A percentile compares a stretch with the other conserved stretches of the same genome.
These are phyloP conservation scores for Anneissia japonica DNA, from an alignment of 35 echinoderm and acorn worm species.

Conservation along the genomic window DNA sequence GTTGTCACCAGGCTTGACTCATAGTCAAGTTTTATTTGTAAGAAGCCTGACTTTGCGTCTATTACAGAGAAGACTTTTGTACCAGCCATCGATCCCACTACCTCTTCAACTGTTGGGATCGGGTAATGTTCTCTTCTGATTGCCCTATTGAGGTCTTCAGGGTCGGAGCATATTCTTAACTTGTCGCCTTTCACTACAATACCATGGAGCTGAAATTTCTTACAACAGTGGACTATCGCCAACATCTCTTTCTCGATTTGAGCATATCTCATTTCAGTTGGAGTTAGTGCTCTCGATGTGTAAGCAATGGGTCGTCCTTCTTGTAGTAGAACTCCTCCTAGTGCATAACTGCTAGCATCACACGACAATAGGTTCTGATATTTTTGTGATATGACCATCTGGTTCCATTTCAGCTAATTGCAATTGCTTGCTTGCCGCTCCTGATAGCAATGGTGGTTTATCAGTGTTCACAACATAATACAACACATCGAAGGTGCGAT, in stretches of 20 bases:
- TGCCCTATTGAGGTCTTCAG: constrained; percentile 47
- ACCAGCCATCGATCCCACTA: constrained; percentile 33
- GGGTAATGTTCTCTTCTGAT: constrained; percentile 43
- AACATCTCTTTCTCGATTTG: constrained; percentile 82
- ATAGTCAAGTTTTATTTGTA: constrained; percentile 54
- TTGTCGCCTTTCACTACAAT: constrained; percentile 31
- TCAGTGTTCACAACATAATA: constrained; percentile 47
- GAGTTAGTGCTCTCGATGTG: constrained; percentile 53
- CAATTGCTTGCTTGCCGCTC: constrained; percentile 15
- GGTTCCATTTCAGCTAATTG: constrained; percentile 55
- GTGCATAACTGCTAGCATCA: constrained; percentile 64
- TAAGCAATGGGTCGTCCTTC: constrained; percentile 59
- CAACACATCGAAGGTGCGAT: constrained; percentile 3
- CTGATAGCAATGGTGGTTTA: constrained; percentile 47
- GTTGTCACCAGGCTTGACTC: constrained; percentile 64
- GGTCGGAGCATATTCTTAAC: constrained; percentile 37
- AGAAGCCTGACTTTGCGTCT: constrained; percentile 60
- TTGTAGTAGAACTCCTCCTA: too few species aligned
- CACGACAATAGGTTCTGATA: constrained; percentile 55
- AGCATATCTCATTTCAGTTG: constrained; percentile 47
- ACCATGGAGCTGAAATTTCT: constrained; percentile 71
- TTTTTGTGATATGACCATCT: constrained; percentile 58
- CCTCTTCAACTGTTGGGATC: constrained; percentile 56
- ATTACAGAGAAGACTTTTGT: constrained; percentile 61
- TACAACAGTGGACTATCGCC: constrained; percentile 48